Evolutionary conservation across 2,888 invertebrate species (phyloP), one percentile per base, ranked within the genome.

Genomic region (Heteromyza rotundicornis): DNA sequence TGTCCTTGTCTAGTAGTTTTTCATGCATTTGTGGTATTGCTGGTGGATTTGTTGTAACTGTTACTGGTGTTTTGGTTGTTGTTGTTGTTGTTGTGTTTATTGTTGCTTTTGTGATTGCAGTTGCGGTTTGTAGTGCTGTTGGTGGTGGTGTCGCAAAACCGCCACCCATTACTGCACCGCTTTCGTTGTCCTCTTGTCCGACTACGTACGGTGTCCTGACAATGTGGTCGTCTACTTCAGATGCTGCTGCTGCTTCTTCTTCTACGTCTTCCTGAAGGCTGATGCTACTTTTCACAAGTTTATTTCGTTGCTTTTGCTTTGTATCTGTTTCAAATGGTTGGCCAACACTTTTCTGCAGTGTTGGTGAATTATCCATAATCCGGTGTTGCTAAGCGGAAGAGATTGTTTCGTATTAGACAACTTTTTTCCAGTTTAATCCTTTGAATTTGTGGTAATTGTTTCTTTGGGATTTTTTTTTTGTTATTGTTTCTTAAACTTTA

Each of bases 111-210:
- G 36, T 59, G 35, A 51, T 53, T 32, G 60, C 57, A 17, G 54
- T 20, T 50, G 63, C 55, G 57, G 58, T 61, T 57, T 67, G 35
- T 59, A 65, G 60, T 56, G 56, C 57, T 32, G 66, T 67, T 65
- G 73, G 65, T 67, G 77, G 75, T 67, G 77, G 75, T 70, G 77
- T 76, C 68, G 74, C 73, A 74, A 80, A 79, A 70, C 80, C 78
- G 71, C 80, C 81, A 74, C 81, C 81, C 81, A 82, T 82, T 74
- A 27, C 40, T 40, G n/a, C 40, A n/a, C 40, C 40, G 40, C n/a
- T 14, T 7, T n/a, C 14, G 40, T 40, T n/a, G 40, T 40, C 14
- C 14, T n/a, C 40, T 32, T 32, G 5, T 5, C 7, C 32, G 12
- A 12, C 32, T 32, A 12, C 32, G 5, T 35, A 27, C 61, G 12